Percentiles rank a stretch among this genome's conserved stretches.
phyloP scores from a whole-genome alignment of 2,113 vertebrate genomes.

The Urocitellus parryii region DNA sequence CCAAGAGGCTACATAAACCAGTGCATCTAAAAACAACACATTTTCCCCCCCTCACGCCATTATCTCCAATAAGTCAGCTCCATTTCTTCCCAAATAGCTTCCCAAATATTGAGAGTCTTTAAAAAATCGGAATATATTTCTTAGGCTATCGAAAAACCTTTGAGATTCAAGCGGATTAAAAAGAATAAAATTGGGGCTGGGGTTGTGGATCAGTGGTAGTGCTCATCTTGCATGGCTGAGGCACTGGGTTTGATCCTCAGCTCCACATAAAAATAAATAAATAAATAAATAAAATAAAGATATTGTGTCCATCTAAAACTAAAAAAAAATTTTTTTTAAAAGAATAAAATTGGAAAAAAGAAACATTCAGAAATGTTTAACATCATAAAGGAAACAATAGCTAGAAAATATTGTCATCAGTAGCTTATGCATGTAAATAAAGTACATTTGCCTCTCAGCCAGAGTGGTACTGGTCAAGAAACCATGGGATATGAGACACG shows the following conservation, averaged over 20 bases:
- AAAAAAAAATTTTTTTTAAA: not conserved
- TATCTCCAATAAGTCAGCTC: not conserved
- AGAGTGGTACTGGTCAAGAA: not conserved
- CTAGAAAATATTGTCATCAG: slow-evolving; percentile 24
- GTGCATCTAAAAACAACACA: not conserved
- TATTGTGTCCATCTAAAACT: too few species aligned
- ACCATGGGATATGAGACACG: not conserved
- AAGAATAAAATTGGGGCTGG: not conserved
- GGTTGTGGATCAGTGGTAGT: too few species aligned
- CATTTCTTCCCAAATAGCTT: slow-evolving; percentile 15
- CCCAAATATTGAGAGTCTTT: not conserved
- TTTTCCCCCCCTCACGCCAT: not conserved
- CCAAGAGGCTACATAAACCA: not conserved
- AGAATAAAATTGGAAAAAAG: slow-evolving; percentile 11
- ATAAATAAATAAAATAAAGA: too few species aligned
- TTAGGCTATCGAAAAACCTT: not conserved
- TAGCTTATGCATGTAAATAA: not conserved
- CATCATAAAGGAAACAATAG: not conserved
- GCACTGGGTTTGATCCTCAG: too few species aligned
- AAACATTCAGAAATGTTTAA: slow-evolving; percentile 14
- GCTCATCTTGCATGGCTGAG: too few species aligned
- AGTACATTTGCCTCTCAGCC: not conserved
- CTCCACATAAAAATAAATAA: too few species aligned
- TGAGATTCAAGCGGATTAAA: slow-evolving; percentile 9
- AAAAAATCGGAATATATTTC: not conserved